Base-by-base conservation (phyloP, 2,113 vertebrate genomes). In the Solea senegalensis region DNA sequence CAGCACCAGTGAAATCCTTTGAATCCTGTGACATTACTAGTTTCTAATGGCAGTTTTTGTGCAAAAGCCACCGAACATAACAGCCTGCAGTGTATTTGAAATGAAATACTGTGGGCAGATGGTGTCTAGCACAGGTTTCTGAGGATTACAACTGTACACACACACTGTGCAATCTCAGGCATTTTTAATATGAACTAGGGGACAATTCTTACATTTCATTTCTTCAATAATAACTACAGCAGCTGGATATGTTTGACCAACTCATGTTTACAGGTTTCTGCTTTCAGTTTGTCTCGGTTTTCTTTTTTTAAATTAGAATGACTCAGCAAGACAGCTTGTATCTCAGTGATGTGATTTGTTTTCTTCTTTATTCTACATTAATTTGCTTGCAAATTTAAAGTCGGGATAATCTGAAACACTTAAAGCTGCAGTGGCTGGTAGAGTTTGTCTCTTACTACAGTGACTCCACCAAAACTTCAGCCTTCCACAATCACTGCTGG, bases 1-100 rank as follows among this genome's bases (percentile, higher is more conserved):
- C 49, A 49, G 40, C 46, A 68, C 28, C 21, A 70, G 61, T 74
- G 65, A 78, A 84, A 75, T 54, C 45, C 28, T 43, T 58, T 74
- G 73, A 50, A 72, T 81, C 58, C 15, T 79, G 2, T 46, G 57
- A 78, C 53, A 78, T 14, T 0, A 12, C 26, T 12, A 5, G 27
- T 49, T 66, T 71, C 45, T 55, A 59, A 68, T 67, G 45, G 7
- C 14, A 52, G 9, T 58, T 74, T 74, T 12, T 51, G 1, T n/a
- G 9, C n/a, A 66, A 13, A 45, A 44, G 21, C 56, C 56, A 13
- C 27, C 40, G 26, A 39, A n/a, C 6, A 65, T 65, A 59, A 52
- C 7, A 45, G 8, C 34, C 46, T 9, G 9, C 8, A 11, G 3
- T 41, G 9, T 43, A 61, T 49, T 7, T 70, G 4, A 68, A 49